A percentile compares a stretch with the other conserved stretches of the same genome.
Evolutionary conservation across 2,888 invertebrate genomes (phyloP).

Genomic region (Patella caerulea): DNA sequence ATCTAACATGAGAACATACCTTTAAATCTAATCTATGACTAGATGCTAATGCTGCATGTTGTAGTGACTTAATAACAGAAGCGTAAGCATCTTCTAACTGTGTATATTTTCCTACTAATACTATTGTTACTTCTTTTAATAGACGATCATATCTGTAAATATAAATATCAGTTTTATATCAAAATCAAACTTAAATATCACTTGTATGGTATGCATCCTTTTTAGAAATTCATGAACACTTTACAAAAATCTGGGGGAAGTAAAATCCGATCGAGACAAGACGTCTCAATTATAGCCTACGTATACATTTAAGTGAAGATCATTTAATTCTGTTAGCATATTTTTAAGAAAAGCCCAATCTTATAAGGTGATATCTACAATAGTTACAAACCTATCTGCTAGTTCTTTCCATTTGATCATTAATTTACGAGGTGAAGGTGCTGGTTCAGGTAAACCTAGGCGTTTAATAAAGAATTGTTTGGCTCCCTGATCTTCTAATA

Average conservation of each 20-base stretch:
- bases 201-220: no score
- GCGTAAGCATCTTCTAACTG: conserved; percentile 96
- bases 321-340: no score
- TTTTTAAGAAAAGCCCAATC: no score
- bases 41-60: conserved; percentile 90
- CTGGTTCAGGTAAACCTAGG: conserved; percentile 77
- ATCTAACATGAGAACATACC: conserved; percentile 69
- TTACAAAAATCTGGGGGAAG: not conserved
- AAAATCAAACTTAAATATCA: no score
- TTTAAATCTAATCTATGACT: conserved; percentile 87
- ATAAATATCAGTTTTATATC: conserved; percentile 19
- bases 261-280: no score
- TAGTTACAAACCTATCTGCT: conserved; percentile 77
- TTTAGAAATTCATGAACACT: no score
- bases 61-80: conserved; percentile 93
- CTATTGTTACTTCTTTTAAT: conserved; percentile 88
- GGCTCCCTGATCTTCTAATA: conserved; percentile 92
- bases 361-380: no score
- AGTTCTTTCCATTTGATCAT: conserved; percentile 93
- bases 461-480: conserved; percentile 87
- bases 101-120: conserved; percentile 97
- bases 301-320: no score
- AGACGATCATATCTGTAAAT: conserved; percentile 81
- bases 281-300: no score
- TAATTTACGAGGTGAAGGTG: conserved; percentile 79